Evolutionary conservation across 2,888 invertebrate genomes (phyloP), one percentile per base, ranked within the genome.

Genomic region (Noctua janthina): DNA sequence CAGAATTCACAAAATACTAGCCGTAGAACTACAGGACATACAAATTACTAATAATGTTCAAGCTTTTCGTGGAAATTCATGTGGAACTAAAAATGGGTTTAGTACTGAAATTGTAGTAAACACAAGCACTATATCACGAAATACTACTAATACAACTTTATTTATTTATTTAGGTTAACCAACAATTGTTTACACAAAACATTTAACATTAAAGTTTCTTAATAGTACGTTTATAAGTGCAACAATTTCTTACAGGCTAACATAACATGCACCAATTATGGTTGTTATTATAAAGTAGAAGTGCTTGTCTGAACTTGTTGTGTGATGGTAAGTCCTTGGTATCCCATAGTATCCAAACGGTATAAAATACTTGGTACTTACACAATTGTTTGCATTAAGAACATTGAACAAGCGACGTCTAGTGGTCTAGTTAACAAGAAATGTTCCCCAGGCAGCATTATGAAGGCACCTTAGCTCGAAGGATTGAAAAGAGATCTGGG

Each of bases 401-500:
- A 17, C 4, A 11, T 64, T 17, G 2, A 23, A 23, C 17, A 4
- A 69, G 29, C 17, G 1, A n/a, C 15, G 17, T 64, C 17, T 6
- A 62, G 1, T 23, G 17, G 7, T 66, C 4, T 66, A 51, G 43
- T 51, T 8, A 39, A 2, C 15, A 35, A 35, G 1, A 17, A 13
- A 35, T 13, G 7, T 4, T 29, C 1, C 15, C 46, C 23, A 3
- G n/a, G 43, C 69, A 29, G 43, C 59, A n/a, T n/a, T 79, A 62
- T 82, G 78, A 35, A 80, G 59, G 59, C 70, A 35, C 59, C 85
- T 73, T 64, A 76, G 79, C 75, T 74, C 66, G 68, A 74, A 78
- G 82, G 69, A 85, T 89, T 86, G 82, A 86, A 88, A 89, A 89
- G 88, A 85, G 83, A 85, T 88, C 88, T 80, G 71, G 78, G 84